Percentiles rank a stretch among this genome's conserved stretches.
These are phyloP conservation scores for Drosophila nigromelanica DNA, from an alignment of 1,140 invertebrate species.

Conservation along the genomic window DNA sequence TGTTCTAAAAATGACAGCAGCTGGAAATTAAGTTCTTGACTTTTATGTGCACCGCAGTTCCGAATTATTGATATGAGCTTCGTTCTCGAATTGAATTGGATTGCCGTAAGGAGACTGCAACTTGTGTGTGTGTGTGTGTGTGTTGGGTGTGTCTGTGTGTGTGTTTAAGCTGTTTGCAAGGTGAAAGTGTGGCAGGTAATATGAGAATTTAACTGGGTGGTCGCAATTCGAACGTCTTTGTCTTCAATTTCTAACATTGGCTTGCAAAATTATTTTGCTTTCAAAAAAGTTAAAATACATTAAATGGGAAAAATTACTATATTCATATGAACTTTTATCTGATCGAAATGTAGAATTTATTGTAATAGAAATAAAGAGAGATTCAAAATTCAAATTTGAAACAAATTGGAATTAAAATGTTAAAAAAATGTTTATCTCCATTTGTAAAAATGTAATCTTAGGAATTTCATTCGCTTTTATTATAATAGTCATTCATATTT, in stretches of 20 bases:
- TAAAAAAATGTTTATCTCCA: too few species aligned
- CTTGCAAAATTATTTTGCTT: constrained; percentile 13
- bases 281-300: constrained; percentile 2
- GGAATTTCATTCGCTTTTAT: too few species aligned
- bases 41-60: constrained; percentile 75
- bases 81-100: constrained; percentile 36
- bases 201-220: constrained; percentile 22
- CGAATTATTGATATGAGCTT: constrained; percentile 74
- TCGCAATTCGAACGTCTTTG: constrained; percentile 15
- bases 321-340: too few species aligned
- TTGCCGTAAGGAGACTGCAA: constrained; percentile 8
- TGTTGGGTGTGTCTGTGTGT: constrained; percentile 1
- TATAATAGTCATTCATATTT: too few species aligned
- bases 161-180: constrained; percentile 6
- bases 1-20: constrained; percentile 75
- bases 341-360: too few species aligned
- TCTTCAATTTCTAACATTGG: neutral
- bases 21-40: constrained; percentile 81
- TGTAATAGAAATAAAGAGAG: too few species aligned
- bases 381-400: too few species aligned
- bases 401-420: too few species aligned
- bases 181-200: constrained; percentile 33
- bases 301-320: neutral
- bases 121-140: neutral
- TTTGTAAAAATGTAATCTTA: too few species aligned